Evolutionary conservation across 2,797 vertebrate species (phyloP).

Genomic region (Hipposideros larvatus): DNA sequence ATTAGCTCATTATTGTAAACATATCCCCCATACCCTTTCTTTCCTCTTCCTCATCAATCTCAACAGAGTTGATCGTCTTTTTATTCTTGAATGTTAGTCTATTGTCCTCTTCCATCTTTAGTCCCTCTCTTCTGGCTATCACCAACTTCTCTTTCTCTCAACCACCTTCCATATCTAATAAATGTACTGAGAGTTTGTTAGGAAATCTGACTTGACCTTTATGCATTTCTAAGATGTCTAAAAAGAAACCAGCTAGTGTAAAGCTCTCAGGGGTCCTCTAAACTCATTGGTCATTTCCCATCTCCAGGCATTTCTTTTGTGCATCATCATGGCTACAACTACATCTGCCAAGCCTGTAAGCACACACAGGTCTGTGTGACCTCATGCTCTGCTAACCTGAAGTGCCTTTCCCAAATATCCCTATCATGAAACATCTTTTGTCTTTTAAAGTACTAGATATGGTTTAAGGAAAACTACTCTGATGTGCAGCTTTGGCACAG

Average conservation of each 20-base stretch:
- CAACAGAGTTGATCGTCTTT: not conserved
- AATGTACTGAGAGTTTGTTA: not conserved
- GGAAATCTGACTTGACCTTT: not conserved
- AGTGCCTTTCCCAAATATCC: not conserved
- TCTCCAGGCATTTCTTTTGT: not conserved
- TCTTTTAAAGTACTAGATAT: not conserved
- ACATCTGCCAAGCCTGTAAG: not conserved
- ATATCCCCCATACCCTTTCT: not conserved
- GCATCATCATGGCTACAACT: not conserved
- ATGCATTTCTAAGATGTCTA: not conserved
- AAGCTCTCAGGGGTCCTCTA: not conserved
- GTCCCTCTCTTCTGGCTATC: not conserved
- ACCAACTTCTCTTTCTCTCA: not conserved
- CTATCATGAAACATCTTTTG: not conserved
- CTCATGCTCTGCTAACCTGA: not conserved
- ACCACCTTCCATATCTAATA: not conserved
- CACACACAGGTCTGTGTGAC: not conserved
- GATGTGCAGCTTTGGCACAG: not conserved
- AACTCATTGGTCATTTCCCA: not conserved
- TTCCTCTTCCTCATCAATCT: not conserved
- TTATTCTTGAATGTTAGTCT: not conserved
- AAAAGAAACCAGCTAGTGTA: not conserved
- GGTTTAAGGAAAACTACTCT: not conserved
- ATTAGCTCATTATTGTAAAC: not conserved
- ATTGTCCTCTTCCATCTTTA: not conserved